Conservation (phyloP, 2,113 vertebrate genomes). For the Leucosticte australis region DNA sequence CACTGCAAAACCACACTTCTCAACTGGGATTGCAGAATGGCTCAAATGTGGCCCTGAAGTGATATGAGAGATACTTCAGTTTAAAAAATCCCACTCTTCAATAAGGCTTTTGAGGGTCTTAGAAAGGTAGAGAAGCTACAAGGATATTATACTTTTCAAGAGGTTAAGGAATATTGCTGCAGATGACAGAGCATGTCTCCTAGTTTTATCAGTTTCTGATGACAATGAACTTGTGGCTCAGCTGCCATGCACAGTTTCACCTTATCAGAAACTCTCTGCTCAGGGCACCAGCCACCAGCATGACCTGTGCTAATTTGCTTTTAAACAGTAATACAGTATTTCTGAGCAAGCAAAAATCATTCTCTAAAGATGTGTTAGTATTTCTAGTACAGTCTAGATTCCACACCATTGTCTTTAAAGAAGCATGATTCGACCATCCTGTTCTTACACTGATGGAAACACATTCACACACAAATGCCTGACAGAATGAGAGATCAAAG, state of each 20-base stretch:
- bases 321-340: neutral
- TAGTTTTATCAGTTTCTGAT: conserved; percentile 13
- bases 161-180: neutral
- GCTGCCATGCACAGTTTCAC: neutral
- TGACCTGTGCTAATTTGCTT: neutral
- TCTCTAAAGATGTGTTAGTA: neutral
- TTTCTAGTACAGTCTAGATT: neutral
- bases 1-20: conserved; percentile 1
- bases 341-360: neutral
- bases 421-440: neutral
- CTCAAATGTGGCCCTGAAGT: neutral
- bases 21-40: neutral
- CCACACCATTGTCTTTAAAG: neutral
- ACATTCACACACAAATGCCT: neutral
- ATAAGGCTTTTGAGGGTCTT: neutral
- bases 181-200: neutral
- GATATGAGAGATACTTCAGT: neutral
- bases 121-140: neutral
- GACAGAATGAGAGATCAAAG: neutral
- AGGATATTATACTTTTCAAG: neutral
- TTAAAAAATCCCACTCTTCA: neutral
- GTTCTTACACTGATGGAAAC: neutral
- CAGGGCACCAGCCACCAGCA: neutral
- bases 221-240: conserved; percentile 23
- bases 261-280: conserved; percentile 3